phyloP scores from a whole-genome alignment of 2,113 vertebrate genomes.

The Polypterus senegalus region DNA sequence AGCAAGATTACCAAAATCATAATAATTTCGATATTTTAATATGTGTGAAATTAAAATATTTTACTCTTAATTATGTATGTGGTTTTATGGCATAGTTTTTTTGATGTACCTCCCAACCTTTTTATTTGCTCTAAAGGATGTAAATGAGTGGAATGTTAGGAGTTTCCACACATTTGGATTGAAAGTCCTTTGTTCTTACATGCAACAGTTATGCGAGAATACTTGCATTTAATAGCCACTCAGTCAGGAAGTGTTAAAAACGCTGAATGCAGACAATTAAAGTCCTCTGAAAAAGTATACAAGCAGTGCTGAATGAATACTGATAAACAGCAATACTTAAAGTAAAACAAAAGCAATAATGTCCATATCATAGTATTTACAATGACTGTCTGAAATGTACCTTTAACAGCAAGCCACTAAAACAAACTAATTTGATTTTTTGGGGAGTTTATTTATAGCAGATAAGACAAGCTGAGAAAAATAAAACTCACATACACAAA shows the following conservation, averaged over 20 bases:
- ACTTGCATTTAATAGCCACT: conserved; percentile 77
- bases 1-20: too few species aligned
- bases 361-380: too few species aligned
- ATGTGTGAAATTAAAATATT: too few species aligned
- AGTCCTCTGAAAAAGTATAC: conserved; percentile 62
- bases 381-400: too few species aligned
- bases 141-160: conserved; percentile 60
- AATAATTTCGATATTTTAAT: too few species aligned
- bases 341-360: conserved; percentile 28
- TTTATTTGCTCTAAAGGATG: conserved; percentile 53
- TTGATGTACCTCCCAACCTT: conserved; percentile 24
- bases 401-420: too few species aligned
- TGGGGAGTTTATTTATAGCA: too few species aligned
- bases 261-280: conserved; percentile 78
- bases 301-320: conserved; percentile 49
- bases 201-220: conserved; percentile 77
- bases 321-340: conserved; percentile 50
- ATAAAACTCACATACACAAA: too few species aligned
- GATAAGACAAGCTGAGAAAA: too few species aligned
- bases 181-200: conserved; percentile 67
- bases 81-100: too few species aligned
- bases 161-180: conserved; percentile 59
- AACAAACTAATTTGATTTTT: too few species aligned
- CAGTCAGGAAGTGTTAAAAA: conserved; percentile 85
- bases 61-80: too few species aligned